A percentile compares a stretch with the other conserved stretches of the same genome.
These are phyloP conservation scores for Theodoxus fluviatilis DNA, from an alignment of 2,888 invertebrate species.

Conservation along the genomic window DNA sequence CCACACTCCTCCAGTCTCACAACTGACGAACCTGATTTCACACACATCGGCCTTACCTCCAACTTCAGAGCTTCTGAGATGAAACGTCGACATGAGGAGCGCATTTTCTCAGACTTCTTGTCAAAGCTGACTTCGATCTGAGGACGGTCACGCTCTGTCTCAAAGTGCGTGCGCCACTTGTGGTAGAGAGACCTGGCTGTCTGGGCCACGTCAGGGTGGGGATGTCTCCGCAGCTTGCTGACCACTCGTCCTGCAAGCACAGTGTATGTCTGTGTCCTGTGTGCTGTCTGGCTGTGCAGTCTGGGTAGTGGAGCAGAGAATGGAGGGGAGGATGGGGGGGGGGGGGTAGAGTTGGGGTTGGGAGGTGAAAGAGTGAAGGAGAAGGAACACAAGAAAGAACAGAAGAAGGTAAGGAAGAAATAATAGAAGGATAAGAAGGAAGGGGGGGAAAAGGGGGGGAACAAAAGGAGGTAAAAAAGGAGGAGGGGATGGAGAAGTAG, in stretches of 20 bases:
- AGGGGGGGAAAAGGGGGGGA: too few species aligned
- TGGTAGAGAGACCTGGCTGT: conserved; percentile 47
- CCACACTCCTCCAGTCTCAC: background rate
- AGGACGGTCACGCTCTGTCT: conserved; percentile 45
- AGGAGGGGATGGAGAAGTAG: too few species aligned
- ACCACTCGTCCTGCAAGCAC: conserved; percentile 46
- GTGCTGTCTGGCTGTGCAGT: too few species aligned
- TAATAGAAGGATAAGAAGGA: too few species aligned
- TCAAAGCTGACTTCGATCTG: conserved; percentile 58
- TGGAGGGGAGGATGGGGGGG: too few species aligned
- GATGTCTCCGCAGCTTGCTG: conserved; percentile 48
- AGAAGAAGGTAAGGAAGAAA: too few species aligned
- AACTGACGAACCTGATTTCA: background rate
- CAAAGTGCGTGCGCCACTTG: conserved; percentile 52
- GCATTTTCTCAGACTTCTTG: conserved; percentile 48
- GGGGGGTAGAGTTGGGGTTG: too few species aligned
- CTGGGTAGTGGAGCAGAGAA: too few species aligned
- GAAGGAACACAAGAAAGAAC: too few species aligned
- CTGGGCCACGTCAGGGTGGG: conserved; percentile 46
- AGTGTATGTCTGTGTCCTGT: too few species aligned
- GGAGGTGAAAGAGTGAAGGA: too few species aligned
- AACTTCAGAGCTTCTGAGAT: conserved; percentile 43
- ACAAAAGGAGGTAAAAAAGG: too few species aligned
- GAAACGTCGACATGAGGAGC: conserved; percentile 44
- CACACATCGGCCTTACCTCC: conserved; percentile 34